Evolutionary conservation across 2,888 invertebrate genomes (phyloP), one percentile per base, ranked within the genome.

Genomic region (Drosophila percnosoma): DNA sequence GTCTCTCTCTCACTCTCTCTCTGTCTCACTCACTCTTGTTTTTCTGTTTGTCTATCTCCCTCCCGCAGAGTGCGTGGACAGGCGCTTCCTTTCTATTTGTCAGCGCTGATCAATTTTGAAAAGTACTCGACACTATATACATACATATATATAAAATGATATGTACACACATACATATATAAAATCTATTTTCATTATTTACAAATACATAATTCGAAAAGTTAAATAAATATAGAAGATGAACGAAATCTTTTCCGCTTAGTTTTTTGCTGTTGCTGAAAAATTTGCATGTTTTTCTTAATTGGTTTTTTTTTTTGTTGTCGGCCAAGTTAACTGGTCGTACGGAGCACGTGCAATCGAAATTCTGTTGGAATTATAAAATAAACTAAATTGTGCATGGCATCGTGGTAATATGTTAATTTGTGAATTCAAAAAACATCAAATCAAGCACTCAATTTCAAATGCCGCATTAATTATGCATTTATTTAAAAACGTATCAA

Each of bases 401-500:
- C 34, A 49, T 63, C 57, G 79, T 65, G 70, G 52, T 66, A 70
- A 66, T 72, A 80, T 79, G 79, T 51, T 80, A 79, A 80, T 79
- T 57, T 74, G 40, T 53, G 42, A 63, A 63, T 31, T 45, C 27
- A 52, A n/a, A 60, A 49, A 40, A 21, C 42, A 57, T 27, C 59
- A 52, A 69, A 49, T 33, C 15, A 49, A 24, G 38, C 49, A 34
- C 21, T 49, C 29, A 38, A 59, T 15, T 34, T 11, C n/a, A 66
- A 78, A 72, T 64, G 73, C 68, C 60, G 65, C 80, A 87, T 88
- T 86, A 80, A 83, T 86, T 89, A 89, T 87, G 82, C 80, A 86
- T 83, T 84, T 82, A 69, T 71, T 87, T 82, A 49, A 61, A 82
- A 80, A 68, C 78, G 62, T 73, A 78, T 83, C 76, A 68, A 79